Evolutionary conservation across 2,797 vertebrate genomes (phyloP).

Genomic region (Eulemur albifrons): DNA sequence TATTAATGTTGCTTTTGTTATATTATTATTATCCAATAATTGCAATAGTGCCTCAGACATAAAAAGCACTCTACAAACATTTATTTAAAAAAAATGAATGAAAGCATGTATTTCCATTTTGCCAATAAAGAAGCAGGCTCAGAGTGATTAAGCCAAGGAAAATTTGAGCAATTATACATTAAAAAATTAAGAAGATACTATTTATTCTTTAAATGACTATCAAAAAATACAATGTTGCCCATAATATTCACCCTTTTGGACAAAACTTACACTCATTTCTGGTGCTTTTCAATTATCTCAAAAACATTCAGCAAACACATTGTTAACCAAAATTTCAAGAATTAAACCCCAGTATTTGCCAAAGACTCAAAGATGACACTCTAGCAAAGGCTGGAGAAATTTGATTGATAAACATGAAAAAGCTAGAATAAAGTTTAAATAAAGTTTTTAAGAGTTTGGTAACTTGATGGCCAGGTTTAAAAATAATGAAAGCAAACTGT

Average conservation of each 20-base stretch:
- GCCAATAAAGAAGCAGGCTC: background rate
- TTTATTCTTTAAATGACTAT: background rate
- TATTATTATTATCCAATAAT: background rate
- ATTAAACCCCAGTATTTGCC: background rate
- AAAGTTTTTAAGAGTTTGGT: background rate
- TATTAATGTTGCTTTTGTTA: background rate
- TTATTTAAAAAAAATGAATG: background rate
- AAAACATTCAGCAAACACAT: background rate
- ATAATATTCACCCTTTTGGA: background rate
- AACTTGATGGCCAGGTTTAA: background rate
- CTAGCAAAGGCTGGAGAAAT: background rate
- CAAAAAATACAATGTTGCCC: background rate
- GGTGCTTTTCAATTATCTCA: background rate
- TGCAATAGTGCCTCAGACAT: background rate
- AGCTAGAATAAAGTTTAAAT: slow-evolving; percentile 4
- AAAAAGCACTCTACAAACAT: background rate
- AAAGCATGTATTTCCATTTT: background rate
- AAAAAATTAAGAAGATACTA: background rate
- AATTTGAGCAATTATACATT: background rate
- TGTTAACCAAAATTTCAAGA: background rate
- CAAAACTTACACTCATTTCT: background rate
- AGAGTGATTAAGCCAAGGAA: background rate
- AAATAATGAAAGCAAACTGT: background rate
- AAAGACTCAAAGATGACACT: background rate
- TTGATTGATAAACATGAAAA: background rate